These are phyloP conservation scores for Leucopternis melanops DNA, from an alignment of 2,113 vertebrate genomes.

Conservation along the genomic window DNA sequence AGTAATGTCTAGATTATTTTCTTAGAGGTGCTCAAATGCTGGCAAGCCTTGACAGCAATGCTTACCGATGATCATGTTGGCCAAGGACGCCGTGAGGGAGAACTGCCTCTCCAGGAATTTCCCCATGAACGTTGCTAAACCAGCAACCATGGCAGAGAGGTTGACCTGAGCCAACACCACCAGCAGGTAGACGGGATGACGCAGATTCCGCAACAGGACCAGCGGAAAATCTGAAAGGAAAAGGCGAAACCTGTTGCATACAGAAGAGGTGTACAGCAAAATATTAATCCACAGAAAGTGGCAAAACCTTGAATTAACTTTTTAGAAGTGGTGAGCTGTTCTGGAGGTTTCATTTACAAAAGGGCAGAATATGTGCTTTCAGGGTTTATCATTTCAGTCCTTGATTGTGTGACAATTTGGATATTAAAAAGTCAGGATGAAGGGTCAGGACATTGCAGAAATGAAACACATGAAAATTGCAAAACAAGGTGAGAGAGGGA, in stretches of 20 bases:
- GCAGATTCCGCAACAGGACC: slow-evolving; percentile 80
- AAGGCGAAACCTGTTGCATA: neutral
- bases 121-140: slow-evolving; percentile 86
- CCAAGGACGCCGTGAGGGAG: slow-evolving; percentile 74
- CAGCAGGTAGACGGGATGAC: slow-evolving; percentile 83
- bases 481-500: neutral
- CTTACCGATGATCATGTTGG: slow-evolving; percentile 88
- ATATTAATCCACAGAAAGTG: fast-evolving
- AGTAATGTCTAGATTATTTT: fast-evolving
- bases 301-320: neutral
- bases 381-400: neutral
- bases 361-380: neutral
- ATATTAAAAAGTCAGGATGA: neutral
- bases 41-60: neutral
- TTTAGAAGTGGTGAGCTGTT: neutral
- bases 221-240: slow-evolving; percentile 72
- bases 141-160: slow-evolving; percentile 80
- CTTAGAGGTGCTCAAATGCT: neutral
- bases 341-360: neutral
- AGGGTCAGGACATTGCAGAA: neutral
- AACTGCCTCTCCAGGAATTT: slow-evolving; percentile 95
- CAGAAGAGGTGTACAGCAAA: neutral
- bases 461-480: neutral
- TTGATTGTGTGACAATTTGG: neutral
- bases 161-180: slow-evolving; percentile 89